Percentiles rank a stretch among this genome's conserved stretches.
phyloP scores from a whole-genome alignment of 2,797 vertebrate species.

The Salmo trutta region DNA sequence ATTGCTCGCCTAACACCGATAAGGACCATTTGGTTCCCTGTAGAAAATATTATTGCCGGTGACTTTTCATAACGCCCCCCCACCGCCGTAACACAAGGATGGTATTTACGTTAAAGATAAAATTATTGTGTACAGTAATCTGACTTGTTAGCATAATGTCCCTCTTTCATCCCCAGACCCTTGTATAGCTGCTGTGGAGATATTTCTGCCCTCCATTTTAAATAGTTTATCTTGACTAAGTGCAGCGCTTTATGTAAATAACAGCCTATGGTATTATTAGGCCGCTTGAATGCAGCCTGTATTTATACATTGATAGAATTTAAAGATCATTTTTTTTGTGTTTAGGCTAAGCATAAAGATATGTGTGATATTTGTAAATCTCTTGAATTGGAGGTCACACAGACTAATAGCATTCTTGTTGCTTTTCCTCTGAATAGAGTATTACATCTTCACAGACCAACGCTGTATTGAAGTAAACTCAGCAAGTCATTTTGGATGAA shows the following conservation, averaged over 20 bases:
- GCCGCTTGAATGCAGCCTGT: slow-evolving; percentile 69
- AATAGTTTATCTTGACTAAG: slow-evolving; percentile 82
- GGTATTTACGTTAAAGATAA: slow-evolving; percentile 87
- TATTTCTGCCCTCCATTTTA: slow-evolving; percentile 73
- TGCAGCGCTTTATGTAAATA: slow-evolving; percentile 78
- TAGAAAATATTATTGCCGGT: slow-evolving; percentile 74
- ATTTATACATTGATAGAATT: slow-evolving; percentile 81
- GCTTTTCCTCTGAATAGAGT: slow-evolving; percentile 73
- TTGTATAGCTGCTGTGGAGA: slow-evolving; percentile 71
- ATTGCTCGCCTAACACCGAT: slow-evolving; percentile 88
- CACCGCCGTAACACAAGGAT: slow-evolving; percentile 67
- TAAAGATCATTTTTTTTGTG: slow-evolving; percentile 71
- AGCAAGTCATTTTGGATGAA: slow-evolving; percentile 51
- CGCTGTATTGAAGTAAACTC: slow-evolving; percentile 54
- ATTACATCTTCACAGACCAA: slow-evolving; percentile 63
- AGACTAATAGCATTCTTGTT: slow-evolving; percentile 72
- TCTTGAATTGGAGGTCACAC: slow-evolving; percentile 70
- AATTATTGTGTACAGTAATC: slow-evolving; percentile 88
- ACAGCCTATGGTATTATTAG: slow-evolving; percentile 80
- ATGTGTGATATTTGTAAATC: slow-evolving; percentile 72
- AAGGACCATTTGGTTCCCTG: slow-evolving; percentile 73
- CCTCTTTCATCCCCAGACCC: slow-evolving; percentile 73
- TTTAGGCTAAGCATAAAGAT: slow-evolving; percentile 61
- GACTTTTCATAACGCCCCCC: slow-evolving; percentile 67
- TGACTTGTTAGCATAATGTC: slow-evolving; percentile 86